Evolutionary conservation across 2,888 invertebrate genomes (phyloP).

Genomic region (Malthinus seriepunctatus): DNA sequence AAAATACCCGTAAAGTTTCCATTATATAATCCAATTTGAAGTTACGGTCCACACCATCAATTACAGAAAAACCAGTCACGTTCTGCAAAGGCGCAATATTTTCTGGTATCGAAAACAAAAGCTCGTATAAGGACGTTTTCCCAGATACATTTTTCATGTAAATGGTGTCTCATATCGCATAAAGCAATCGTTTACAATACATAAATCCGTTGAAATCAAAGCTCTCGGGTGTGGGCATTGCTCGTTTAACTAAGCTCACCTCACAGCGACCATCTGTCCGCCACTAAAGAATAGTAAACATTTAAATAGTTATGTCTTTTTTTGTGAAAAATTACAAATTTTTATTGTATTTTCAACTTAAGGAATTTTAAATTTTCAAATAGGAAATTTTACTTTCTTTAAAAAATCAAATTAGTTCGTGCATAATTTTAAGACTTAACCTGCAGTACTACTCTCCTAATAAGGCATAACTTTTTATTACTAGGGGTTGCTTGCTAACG

Average conservation of each 20-base stretch:
- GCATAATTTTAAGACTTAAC: too few relatives aligned
- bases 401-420: too few relatives aligned
- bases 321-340: too few relatives aligned
- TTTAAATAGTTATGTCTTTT: too few relatives aligned
- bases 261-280: slow-evolving; percentile 48
- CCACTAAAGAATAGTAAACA: background rate
- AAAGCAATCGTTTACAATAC: slow-evolving; percentile 59
- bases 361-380: too few relatives aligned
- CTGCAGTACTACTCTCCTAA: too few relatives aligned
- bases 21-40: slow-evolving; percentile 28
- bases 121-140: slow-evolving; percentile 54
- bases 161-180: slow-evolving; percentile 59
- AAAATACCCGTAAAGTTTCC: slow-evolving; percentile 25
- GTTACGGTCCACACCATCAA: slow-evolving; percentile 46
- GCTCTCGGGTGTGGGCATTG: slow-evolving; percentile 45
- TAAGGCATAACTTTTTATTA: too few relatives aligned
- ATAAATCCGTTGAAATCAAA: slow-evolving; percentile 58
- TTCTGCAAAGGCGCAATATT: slow-evolving; percentile 53
- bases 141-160: slow-evolving; percentile 58
- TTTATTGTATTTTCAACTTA: too few relatives aligned
- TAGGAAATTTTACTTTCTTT: too few relatives aligned
- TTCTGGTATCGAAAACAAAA: slow-evolving; percentile 58
- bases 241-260: slow-evolving; percentile 53
- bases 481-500: too few relatives aligned
- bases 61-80: slow-evolving; percentile 55